Percentiles rank a stretch among this genome's conserved stretches.
phyloP scores from a whole-genome alignment of 2,797 vertebrate species.

The Mus caroli region DNA sequence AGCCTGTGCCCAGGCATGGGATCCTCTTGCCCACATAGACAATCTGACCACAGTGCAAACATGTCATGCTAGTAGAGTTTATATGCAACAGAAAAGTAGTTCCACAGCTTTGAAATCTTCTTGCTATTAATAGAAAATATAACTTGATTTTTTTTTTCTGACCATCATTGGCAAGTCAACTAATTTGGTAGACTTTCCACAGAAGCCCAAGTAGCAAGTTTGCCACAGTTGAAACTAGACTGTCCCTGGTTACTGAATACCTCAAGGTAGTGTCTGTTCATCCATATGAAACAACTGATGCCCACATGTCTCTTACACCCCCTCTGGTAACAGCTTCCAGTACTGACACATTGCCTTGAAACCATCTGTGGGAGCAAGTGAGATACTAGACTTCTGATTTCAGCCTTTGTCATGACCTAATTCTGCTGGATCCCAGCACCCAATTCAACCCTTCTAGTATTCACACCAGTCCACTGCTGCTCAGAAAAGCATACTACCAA shows the following conservation, averaged over 20 bases:
- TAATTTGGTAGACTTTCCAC: slow-evolving; percentile 90
- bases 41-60: slow-evolving; percentile 98
- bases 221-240: slow-evolving; percentile 91
- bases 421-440: slow-evolving; percentile 95
- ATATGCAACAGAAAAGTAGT: slow-evolving; percentile 96
- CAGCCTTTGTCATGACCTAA: slow-evolving; percentile 93
- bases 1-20: slow-evolving; percentile 95
- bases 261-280: slow-evolving; percentile 94
- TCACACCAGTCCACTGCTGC: slow-evolving; percentile 88
- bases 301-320: slow-evolving; percentile 96
- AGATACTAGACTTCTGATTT: slow-evolving; percentile 98
- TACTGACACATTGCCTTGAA: slow-evolving; percentile 97
- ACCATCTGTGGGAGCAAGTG: slow-evolving; percentile 94
- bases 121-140: slow-evolving; percentile 94
- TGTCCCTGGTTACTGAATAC: slow-evolving; percentile 93
- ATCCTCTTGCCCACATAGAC: slow-evolving; percentile 87
- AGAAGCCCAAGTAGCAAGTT: slow-evolving; percentile 90
- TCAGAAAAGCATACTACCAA: slow-evolving; percentile 90
- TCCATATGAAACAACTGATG: slow-evolving; percentile 97
- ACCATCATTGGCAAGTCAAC: slow-evolving; percentile 86
- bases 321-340: slow-evolving; percentile 94
- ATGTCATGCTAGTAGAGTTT: slow-evolving; percentile 97
- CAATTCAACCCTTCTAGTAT: slow-evolving; percentile 83
- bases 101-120: slow-evolving; percentile 99
- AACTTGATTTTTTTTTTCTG: slow-evolving; percentile 87